Evolutionary conservation across 2,888 invertebrate genomes (phyloP).

Genomic region (Parnassius glacialis): DNA sequence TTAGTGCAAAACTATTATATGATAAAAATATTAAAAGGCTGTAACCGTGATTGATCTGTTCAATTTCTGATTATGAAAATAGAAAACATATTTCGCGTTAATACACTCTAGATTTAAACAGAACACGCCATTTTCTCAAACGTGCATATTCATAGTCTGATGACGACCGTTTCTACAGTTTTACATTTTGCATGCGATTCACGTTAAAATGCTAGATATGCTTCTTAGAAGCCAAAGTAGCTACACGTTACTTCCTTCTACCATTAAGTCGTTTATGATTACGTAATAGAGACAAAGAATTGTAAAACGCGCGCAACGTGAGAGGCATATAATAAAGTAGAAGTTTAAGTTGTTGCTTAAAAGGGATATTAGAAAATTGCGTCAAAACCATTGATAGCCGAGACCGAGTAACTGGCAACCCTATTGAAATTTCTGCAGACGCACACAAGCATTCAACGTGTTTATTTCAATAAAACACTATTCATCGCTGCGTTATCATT

Average conservation of each 20-base stretch:
- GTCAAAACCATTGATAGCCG: too few species aligned
- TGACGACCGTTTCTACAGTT: conserved; percentile 1
- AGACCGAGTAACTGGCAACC: conserved; percentile 10
- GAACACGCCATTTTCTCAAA: too few species aligned
- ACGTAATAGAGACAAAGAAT: conserved; percentile 20
- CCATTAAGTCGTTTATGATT: conserved; percentile 22
- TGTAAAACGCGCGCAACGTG: conserved; percentile 4
- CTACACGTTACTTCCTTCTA: conserved; percentile 22
- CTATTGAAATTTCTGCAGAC: conserved; percentile 2
- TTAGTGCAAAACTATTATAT: too few species aligned
- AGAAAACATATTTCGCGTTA: too few species aligned
- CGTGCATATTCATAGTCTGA: background rate
- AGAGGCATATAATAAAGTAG: conserved; percentile 6
- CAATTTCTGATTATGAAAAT: too few species aligned
- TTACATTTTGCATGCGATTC: conserved; percentile 17
- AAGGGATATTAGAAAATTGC: background rate
- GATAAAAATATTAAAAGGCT: too few species aligned
- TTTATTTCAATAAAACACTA: conserved; percentile 12
- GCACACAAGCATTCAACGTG: conserved; percentile 1
- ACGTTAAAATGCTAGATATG: conserved; percentile 13
- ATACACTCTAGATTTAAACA: too few species aligned
- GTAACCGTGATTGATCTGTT: too few species aligned
- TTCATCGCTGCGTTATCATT: conserved; percentile 18
- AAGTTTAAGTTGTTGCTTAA: too few species aligned
- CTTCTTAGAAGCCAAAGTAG: conserved; percentile 22